phyloP scores from a whole-genome alignment of 2,797 vertebrate species.

The Chelon labrosus region DNA sequence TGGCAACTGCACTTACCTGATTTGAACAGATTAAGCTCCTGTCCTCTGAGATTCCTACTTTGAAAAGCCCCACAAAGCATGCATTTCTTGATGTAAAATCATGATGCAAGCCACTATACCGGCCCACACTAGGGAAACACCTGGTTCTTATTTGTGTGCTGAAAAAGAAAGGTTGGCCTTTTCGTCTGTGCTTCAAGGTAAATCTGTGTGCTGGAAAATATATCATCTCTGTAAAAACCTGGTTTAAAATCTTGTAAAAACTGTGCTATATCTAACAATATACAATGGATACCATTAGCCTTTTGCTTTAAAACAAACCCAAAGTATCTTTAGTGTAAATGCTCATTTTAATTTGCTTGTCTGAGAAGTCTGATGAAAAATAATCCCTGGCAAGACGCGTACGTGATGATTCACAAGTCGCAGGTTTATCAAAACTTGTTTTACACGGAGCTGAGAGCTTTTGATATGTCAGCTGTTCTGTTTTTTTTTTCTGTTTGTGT shows the following conservation, averaged over 20 bases:
- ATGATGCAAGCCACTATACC: conserved; percentile 21
- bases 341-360: conserved; percentile 21
- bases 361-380: conserved; percentile 14
- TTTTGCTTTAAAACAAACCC: background rate
- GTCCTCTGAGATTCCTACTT: conserved; percentile 25
- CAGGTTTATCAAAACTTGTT: conserved; percentile 34
- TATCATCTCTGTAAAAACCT: background rate
- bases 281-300: background rate
- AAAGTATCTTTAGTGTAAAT: background rate
- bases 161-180: background rate
- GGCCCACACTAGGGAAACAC: conserved; percentile 6
- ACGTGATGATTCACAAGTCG: conserved; percentile 37
- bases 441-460: conserved; percentile 38
- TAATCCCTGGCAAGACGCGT: conserved; percentile 19
- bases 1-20: conserved; percentile 21
- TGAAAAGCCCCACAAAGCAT: background rate
- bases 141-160: background rate
- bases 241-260: background rate
- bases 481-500: conserved; percentile 28
- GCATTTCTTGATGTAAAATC: conserved; percentile 14
- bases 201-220: background rate
- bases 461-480: conserved; percentile 20
- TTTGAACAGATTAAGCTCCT: conserved; percentile 24
- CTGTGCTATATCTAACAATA: too few relatives aligned
- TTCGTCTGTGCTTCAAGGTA: conserved; percentile 10